Conservation (phyloP, 2,888 invertebrate genomes). For the Itoplectis maculator region DNA sequence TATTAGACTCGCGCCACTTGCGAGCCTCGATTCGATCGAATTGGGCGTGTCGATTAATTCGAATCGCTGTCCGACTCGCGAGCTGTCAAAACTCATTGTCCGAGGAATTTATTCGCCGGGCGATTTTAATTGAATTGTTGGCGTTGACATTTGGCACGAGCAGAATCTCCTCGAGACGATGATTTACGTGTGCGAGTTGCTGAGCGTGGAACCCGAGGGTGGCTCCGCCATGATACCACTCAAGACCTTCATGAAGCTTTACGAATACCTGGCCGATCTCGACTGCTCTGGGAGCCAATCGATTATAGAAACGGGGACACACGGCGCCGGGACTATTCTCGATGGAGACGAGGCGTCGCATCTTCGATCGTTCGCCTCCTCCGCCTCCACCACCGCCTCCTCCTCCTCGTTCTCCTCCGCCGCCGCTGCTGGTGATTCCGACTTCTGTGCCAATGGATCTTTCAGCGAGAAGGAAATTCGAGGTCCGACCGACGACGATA, state of each 20-base stretch:
- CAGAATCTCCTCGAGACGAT: slow-evolving; percentile 92
- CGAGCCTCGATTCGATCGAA: background rate
- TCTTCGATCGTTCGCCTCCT: slow-evolving; percentile 51
- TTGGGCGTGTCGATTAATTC: slow-evolving; percentile 13
- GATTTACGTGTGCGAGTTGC: slow-evolving; percentile 91
- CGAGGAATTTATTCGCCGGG: background rate
- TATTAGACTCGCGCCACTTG: background rate
- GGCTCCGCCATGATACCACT: slow-evolving; percentile 91
- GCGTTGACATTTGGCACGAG: background rate
- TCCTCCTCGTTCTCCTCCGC: slow-evolving; percentile 34
- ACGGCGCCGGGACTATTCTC: slow-evolving; percentile 27
- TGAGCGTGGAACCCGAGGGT: slow-evolving; percentile 93
- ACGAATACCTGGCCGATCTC: slow-evolving; percentile 78
- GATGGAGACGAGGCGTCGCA: slow-evolving; percentile 51
- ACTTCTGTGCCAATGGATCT: slow-evolving; percentile 20
- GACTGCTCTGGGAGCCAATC: slow-evolving; percentile 75
- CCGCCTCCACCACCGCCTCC: slow-evolving; percentile 44
- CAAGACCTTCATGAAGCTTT: slow-evolving; percentile 87
- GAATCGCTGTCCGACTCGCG: slow-evolving; percentile 17
- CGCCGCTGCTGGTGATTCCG: slow-evolving; percentile 16
- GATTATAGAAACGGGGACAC: slow-evolving; percentile 54
- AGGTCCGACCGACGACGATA: slow-evolving; percentile 42
- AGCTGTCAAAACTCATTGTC: slow-evolving; percentile 15
- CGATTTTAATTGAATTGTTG: slow-evolving; percentile 17
- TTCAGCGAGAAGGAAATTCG: slow-evolving; percentile 30